These are phyloP conservation scores for Heliopora coerulea DNA, from an alignment of 92 coral and sea anemone genomes.

Conservation along the genomic window DNA sequence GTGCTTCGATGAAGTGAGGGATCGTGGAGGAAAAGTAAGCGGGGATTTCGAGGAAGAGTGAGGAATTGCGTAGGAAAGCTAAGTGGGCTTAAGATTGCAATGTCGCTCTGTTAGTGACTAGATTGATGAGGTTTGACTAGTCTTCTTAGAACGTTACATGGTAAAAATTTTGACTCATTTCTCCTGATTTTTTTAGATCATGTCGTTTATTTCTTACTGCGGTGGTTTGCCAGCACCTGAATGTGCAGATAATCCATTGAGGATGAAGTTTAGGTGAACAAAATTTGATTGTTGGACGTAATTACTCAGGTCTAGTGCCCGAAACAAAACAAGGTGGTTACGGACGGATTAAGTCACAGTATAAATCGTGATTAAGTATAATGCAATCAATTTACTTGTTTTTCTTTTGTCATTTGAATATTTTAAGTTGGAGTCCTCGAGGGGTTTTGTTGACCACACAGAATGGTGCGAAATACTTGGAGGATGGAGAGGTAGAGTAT, in stretches of 20 bases:
- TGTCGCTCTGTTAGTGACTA: too few relatives aligned
- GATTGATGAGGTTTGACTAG: too few relatives aligned
- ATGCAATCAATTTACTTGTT: too few relatives aligned
- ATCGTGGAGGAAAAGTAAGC: constrained; percentile 83
- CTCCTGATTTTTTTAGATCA: constrained; percentile 72
- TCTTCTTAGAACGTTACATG: too few relatives aligned
- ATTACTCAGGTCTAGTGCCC: too few relatives aligned
- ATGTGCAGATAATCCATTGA: constrained; percentile 85
- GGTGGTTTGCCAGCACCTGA: constrained; percentile 99
- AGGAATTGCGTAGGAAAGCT: too few relatives aligned
- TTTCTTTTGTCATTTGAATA: neutral
- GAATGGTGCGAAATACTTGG: constrained; percentile 80
- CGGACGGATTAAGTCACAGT: too few relatives aligned
- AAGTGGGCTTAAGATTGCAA: too few relatives aligned
- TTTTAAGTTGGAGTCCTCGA: constrained; percentile 84
- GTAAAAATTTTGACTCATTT: neutral
- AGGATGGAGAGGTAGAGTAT: constrained; percentile 94
- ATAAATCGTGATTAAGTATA: too few relatives aligned
- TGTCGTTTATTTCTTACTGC: constrained; percentile 80
- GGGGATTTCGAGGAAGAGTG: neutral
- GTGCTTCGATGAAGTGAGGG: constrained; percentile 88
- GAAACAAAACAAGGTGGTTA: too few relatives aligned
- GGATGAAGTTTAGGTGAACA: constrained; percentile 99
- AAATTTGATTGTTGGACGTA: too few relatives aligned
- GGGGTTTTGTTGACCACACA: constrained; percentile 70